These are phyloP conservation scores for Polypedilum vanderplanki DNA, from an alignment of 1,140 invertebrate species.

Conservation along the genomic window DNA sequence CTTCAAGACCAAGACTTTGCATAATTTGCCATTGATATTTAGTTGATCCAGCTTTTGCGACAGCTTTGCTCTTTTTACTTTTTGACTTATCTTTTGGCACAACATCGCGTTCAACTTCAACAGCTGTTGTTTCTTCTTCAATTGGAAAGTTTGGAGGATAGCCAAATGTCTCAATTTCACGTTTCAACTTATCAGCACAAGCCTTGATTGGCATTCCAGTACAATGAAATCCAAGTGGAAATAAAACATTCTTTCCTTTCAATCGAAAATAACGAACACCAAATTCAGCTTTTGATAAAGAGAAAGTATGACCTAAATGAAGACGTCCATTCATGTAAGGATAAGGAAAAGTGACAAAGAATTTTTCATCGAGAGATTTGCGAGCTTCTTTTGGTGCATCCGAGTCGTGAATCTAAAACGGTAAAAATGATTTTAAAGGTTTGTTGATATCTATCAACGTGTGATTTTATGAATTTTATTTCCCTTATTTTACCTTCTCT, in stretches of 20 bases:
- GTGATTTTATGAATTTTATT: background rate
- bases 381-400: conserved; percentile 60
- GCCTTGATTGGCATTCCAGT: conserved; percentile 97
- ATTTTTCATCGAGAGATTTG: conserved; percentile 68
- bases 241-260: conserved; percentile 84
- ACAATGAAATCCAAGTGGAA: conserved; percentile 98
- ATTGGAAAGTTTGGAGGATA: conserved; percentile 87
- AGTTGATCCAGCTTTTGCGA: conserved; percentile 78
- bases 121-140: conserved; percentile 45
- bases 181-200: conserved; percentile 94
- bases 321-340: conserved; percentile 99
- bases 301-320: conserved; percentile 97
- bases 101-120: conserved; percentile 51
- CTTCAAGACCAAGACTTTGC: conserved; percentile 79
- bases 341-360: conserved; percentile 92
- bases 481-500: conserved; percentile 47
- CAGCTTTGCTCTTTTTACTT: conserved; percentile 98
- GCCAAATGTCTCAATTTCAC: conserved; percentile 89
- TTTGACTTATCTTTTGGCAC: conserved; percentile 91
- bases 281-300: conserved; percentile 96
- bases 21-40: conserved; percentile 99
- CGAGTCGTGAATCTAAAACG: conserved; percentile 56
- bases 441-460: background rate
- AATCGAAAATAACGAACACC: conserved; percentile 82
- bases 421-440: background rate